Conservation (phyloP, 2,797 vertebrate species). For the Rhinatrema bivittatum region DNA sequence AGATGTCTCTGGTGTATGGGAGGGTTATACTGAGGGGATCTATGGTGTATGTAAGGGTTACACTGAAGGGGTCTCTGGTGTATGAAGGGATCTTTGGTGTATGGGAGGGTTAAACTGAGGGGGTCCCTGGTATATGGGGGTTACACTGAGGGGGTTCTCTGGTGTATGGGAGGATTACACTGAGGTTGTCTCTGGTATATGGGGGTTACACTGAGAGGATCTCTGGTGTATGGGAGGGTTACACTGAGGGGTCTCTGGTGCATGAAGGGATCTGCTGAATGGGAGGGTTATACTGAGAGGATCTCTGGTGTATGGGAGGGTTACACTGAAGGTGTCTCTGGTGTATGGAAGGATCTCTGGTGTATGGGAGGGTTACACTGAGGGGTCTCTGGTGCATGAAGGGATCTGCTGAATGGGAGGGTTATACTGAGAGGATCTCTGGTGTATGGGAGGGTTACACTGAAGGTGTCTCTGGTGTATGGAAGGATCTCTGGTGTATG, state of each 20-base stretch:
- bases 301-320: conserved; percentile 7
- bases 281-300: conserved; percentile 7
- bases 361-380: background rate
- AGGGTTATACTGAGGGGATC: background rate
- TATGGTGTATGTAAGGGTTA: no score
- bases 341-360: conserved; percentile 12
- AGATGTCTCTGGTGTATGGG: conserved; percentile 10
- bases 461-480: no score
- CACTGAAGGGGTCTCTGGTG: conserved; percentile 16
- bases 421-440: conserved; percentile 15
- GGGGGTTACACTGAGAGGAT: conserved; percentile 9
- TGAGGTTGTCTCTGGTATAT: no score
- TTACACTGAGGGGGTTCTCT: conserved; percentile 16
- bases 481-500: no score
- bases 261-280: no score
- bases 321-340: no score
- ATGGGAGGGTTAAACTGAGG: no score
- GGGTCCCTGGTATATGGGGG: no score
- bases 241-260: no score
- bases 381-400: no score
- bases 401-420: no score
- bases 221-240: conserved; percentile 6
- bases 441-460: background rate
- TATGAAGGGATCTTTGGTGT: no score
- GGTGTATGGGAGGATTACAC: background rate